These are phyloP conservation scores for Apis florea DNA, from an alignment of 1,140 invertebrate species.

Conservation along the genomic window DNA sequence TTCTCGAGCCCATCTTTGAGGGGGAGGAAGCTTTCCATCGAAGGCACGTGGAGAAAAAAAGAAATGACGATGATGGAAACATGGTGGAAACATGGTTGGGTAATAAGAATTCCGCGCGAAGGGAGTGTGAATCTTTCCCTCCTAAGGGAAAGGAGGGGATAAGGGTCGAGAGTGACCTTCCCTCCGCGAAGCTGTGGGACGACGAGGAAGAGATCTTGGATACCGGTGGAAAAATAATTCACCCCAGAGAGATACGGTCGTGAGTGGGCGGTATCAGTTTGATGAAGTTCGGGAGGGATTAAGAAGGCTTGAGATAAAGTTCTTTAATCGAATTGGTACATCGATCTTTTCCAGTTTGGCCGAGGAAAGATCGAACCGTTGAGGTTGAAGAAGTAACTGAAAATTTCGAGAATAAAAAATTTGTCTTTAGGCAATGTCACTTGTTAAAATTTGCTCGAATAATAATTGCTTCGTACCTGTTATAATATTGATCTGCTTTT, in stretches of 20 bases:
- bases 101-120: slow-evolving; percentile 28
- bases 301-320: background rate
- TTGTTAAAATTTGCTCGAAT: too few species aligned
- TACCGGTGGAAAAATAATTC: slow-evolving; percentile 1
- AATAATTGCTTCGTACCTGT: too few species aligned
- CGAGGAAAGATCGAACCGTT: background rate
- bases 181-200: background rate
- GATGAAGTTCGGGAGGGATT: background rate
- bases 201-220: background rate
- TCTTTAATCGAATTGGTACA: slow-evolving; percentile 6
- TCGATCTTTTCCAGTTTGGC: background rate
- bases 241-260: background rate
- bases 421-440: too few species aligned
- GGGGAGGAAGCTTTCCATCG: slow-evolving; percentile 49
- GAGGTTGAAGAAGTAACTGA: too few species aligned
- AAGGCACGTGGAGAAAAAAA: background rate
- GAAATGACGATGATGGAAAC: background rate
- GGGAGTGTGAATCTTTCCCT: slow-evolving; percentile 57
- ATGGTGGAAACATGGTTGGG: too few species aligned
- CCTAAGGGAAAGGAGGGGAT: background rate
- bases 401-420: too few species aligned
- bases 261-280: slow-evolving; percentile 3
- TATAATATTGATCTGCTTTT: too few species aligned
- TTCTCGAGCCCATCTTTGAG: slow-evolving; percentile 63
- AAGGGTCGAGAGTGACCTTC: background rate